Evolutionary conservation across 2,797 vertebrate genomes (phyloP).

Genomic region (Ataeniobius toweri): DNA sequence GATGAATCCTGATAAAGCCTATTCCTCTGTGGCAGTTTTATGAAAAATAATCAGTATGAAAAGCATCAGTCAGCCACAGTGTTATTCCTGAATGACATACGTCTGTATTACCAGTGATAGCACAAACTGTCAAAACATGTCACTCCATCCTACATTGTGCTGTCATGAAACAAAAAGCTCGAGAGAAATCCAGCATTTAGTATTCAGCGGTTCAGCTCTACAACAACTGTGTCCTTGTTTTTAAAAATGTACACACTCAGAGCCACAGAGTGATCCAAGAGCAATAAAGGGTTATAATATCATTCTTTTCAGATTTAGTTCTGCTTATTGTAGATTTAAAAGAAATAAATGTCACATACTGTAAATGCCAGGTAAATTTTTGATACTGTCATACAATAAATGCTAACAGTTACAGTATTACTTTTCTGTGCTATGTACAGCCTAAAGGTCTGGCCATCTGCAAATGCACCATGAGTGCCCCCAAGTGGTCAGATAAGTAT

Average conservation of each 20-base stretch:
- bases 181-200: neutral
- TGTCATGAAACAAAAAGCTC: slow-evolving; percentile 9
- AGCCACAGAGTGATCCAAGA: neutral
- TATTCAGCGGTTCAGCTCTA: neutral
- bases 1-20: neutral
- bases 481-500: neutral
- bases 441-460: neutral
- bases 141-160: neutral
- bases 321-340: neutral
- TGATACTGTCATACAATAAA: neutral
- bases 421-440: too few relatives aligned
- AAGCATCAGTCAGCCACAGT: neutral
- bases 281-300: neutral
- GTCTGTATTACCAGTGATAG: neutral
- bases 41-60: neutral
- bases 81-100: neutral
- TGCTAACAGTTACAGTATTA: neutral
- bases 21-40: neutral
- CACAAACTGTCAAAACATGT: slow-evolving; percentile 10
- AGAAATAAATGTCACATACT: neutral
- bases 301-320: neutral
- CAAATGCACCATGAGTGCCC: neutral
- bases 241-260: neutral
- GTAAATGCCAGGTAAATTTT: neutral
- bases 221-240: neutral